Percentiles rank a stretch among this genome's conserved stretches.
Conservation (phyloP, 2,113 vertebrate genomes). For the Aplodontia rufa region DNA sequence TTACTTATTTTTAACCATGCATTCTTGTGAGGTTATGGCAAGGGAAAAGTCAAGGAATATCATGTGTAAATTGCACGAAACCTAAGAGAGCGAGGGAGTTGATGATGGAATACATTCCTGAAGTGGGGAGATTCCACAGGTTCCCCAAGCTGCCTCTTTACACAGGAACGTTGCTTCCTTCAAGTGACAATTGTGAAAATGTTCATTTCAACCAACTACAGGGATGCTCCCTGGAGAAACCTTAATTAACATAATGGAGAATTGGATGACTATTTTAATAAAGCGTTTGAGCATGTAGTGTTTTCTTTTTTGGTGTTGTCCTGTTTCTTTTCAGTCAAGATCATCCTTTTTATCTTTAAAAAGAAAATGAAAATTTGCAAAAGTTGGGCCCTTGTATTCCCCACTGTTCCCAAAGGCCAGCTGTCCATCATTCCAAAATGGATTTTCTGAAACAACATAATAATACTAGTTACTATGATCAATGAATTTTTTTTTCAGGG, state of each 20-base stretch:
- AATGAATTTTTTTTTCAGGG: no score
- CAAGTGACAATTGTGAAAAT: background rate
- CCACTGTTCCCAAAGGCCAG: background rate
- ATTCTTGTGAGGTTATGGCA: background rate
- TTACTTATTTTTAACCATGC: background rate
- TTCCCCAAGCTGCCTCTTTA: background rate
- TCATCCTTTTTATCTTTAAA: background rate
- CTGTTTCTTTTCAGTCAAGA: background rate
- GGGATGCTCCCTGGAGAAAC: background rate
- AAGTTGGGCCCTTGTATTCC: background rate
- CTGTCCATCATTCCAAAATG: background rate
- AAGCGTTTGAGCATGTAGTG: background rate
- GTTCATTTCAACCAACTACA: background rate
- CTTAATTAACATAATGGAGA: background rate
- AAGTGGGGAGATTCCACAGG: background rate
- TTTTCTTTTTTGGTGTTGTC: background rate
- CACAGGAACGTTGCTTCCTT: background rate
- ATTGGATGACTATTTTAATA: background rate
- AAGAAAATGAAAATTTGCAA: background rate
- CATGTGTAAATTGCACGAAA: background rate
- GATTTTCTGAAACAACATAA: background rate
- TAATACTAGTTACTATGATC: no score
- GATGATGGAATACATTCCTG: background rate
- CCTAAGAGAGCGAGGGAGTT: accelerated
- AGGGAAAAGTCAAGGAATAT: background rate